Conservation (phyloP, 2,888 invertebrate species). For the Eupithecia subfuscata region DNA sequence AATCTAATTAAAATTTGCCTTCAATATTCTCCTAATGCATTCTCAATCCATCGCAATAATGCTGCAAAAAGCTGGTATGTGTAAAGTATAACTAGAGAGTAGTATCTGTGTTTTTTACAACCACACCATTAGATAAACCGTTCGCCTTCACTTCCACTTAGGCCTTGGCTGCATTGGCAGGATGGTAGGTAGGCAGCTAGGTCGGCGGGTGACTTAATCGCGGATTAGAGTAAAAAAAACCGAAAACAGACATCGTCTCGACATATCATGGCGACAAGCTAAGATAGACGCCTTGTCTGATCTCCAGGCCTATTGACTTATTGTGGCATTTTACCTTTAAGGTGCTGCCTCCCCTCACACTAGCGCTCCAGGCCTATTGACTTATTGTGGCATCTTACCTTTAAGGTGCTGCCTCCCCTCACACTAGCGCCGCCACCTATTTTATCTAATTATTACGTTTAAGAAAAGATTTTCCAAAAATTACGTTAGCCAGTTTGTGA, state of each 20-base stretch:
- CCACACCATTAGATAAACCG: background rate
- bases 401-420: too few relatives aligned
- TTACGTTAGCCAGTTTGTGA: too few relatives aligned
- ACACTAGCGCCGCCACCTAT: too few relatives aligned
- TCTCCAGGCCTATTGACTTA: too few relatives aligned
- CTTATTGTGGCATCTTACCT: too few relatives aligned
- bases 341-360: too few relatives aligned
- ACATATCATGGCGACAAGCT: too few relatives aligned
- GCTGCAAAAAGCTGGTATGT: conserved; percentile 29
- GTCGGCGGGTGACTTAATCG: background rate
- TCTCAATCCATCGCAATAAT: conserved; percentile 15
- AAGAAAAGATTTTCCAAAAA: too few relatives aligned
- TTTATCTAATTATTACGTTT: too few relatives aligned
- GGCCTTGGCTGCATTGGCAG: background rate
- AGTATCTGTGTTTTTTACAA: conserved; percentile 3
- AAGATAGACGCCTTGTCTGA: too few relatives aligned
- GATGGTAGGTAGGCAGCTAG: background rate
- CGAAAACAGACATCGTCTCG: background rate
- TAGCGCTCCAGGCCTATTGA: too few relatives aligned
- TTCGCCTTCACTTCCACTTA: background rate
- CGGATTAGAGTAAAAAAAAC: background rate
- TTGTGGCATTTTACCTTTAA: too few relatives aligned
- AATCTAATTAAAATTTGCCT: conserved; percentile 19
- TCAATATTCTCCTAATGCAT: conserved; percentile 26
- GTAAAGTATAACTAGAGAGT: background rate